Base-by-base conservation (phyloP, 2,113 vertebrate genomes). In the Ictalurus furcatus region DNA sequence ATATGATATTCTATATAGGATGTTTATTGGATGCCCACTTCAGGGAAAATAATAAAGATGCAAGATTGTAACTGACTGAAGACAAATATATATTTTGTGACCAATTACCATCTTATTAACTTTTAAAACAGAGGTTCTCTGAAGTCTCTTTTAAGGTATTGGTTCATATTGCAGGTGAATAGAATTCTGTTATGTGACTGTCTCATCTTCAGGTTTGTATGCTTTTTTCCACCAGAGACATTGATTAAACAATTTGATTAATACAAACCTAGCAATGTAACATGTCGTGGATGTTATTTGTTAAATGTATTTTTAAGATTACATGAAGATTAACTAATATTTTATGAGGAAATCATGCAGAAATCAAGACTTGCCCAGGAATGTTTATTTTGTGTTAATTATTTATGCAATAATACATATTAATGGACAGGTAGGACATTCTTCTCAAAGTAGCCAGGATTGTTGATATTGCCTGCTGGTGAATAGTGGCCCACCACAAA, bases 391-490 rank as follows among this genome's bases (percentile, higher is more conserved):
- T 14, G 14, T 16, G 4, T 30, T 67, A n/a, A n/a, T 67, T 67
- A 30, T 34, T 16, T 16, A 69, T 69, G 4, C 34, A 69, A 69
- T 19, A 73, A 11, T 52, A 52, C 48, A 52, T 52, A 11, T 52
- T 52, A 52, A 52, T 11, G 9, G 48, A 52, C 48, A 52, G 48
- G 80, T 34, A 82, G 80, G 80, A 94, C 93, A 23, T 95, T 95
- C 59, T 93, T 90, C n/a, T 90, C 61, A 58, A 94, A 95, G 90
- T 93, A 93, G 37, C 92, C 91, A 5, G 90, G 48, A 87, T 93
- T 94, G 59, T 44, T 91, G 65, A 93, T 79, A 89, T 94, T 94
- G 40, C 94, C 93, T 3, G 93, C 28, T 2, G 94, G 94, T 25
- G 91, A 89, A 67, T 92, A 94, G 76, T 93, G 93, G n/a, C 88